A percentile compares a stretch with the other conserved stretches of the same genome.
phyloP scores from a whole-genome alignment of 2,797 vertebrate species.

The Coregonus suidteri region DNA sequence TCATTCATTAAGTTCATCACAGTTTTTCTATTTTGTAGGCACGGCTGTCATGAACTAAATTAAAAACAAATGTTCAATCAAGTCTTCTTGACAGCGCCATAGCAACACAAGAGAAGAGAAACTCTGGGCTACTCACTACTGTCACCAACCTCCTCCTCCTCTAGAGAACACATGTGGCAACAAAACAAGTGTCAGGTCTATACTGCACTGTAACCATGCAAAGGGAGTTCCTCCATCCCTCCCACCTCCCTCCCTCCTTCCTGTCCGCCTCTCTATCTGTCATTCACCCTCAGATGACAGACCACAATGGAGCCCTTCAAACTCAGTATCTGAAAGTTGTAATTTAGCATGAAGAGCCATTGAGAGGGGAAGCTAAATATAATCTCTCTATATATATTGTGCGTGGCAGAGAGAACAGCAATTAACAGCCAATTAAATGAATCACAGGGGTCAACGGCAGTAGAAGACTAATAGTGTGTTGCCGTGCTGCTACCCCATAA shows the following conservation, averaged over 20 bases:
- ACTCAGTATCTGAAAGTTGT: conserved; percentile 74
- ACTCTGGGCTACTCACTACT: background rate
- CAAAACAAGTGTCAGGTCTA: conserved; percentile 63
- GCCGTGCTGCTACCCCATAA: conserved; percentile 63
- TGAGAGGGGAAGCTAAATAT: conserved; percentile 76
- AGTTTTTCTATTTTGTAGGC: background rate
- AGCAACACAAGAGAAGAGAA: background rate
- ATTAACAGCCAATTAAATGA: conserved; percentile 82
- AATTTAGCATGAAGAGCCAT: conserved; percentile 79
- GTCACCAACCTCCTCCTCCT: background rate
- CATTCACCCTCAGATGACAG: conserved; percentile 80
- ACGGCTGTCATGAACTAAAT: background rate
- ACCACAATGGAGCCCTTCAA: conserved; percentile 80
- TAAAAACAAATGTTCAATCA: background rate
- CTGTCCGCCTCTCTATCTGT: conserved; percentile 55
- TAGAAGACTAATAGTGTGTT: conserved; percentile 67
- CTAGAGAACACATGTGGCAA: conserved; percentile 41
- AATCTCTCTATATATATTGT: conserved; percentile 72
- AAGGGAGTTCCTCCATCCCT: conserved; percentile 37
- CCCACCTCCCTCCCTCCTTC: conserved; percentile 7
- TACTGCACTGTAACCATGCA: conserved; percentile 53
- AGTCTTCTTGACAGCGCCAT: background rate
- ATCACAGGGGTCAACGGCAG: conserved; percentile 75
- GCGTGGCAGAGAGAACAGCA: conserved; percentile 76
- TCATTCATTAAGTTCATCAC: too few relatives aligned